Percentiles rank a stretch among this genome's conserved stretches.
phyloP scores from a whole-genome alignment of 2,888 invertebrate species.

The Hyposoter dolosus region DNA sequence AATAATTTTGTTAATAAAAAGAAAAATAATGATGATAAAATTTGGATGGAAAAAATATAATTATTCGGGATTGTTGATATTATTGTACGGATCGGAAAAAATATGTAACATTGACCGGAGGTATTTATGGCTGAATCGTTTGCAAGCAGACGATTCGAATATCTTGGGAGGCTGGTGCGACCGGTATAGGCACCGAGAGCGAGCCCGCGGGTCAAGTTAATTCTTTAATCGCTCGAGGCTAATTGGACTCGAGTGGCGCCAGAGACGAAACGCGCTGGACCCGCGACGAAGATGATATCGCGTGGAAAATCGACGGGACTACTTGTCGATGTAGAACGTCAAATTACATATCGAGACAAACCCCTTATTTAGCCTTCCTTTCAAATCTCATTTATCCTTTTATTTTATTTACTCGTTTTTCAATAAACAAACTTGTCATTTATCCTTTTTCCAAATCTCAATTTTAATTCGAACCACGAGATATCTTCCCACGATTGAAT shows the following conservation, averaged over 20 bases:
- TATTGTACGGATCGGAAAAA: slow-evolving; percentile 1
- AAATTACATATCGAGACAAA: neutral
- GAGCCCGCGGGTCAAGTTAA: slow-evolving; percentile 73
- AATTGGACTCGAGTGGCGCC: slow-evolving; percentile 84
- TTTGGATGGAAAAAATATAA: neutral
- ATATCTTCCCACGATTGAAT: slow-evolving; percentile 31
- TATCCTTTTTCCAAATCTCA: neutral
- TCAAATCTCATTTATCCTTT: neutral
- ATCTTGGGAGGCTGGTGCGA: neutral
- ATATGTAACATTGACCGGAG: slow-evolving; percentile 1
- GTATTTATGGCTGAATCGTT: slow-evolving; percentile 6
- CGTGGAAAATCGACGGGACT: slow-evolving; percentile 55
- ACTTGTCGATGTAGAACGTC: slow-evolving; percentile 19
- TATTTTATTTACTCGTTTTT: slow-evolving; percentile 6
- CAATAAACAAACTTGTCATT: neutral
- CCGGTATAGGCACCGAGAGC: neutral
- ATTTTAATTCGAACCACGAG: neutral
- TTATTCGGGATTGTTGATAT: slow-evolving; percentile 4
- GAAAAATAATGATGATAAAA: neutral
- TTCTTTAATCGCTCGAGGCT: slow-evolving; percentile 82
- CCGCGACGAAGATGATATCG: slow-evolving; percentile 71
- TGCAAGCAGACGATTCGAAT: slow-evolving; percentile 17
- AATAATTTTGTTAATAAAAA: slow-evolving; percentile 1
- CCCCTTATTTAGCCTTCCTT: slow-evolving; percentile 5
- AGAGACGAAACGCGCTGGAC: slow-evolving; percentile 57